Evolutionary conservation across 2,888 invertebrate genomes (phyloP).

Genomic region (Exephanes ischioxanthus): DNA sequence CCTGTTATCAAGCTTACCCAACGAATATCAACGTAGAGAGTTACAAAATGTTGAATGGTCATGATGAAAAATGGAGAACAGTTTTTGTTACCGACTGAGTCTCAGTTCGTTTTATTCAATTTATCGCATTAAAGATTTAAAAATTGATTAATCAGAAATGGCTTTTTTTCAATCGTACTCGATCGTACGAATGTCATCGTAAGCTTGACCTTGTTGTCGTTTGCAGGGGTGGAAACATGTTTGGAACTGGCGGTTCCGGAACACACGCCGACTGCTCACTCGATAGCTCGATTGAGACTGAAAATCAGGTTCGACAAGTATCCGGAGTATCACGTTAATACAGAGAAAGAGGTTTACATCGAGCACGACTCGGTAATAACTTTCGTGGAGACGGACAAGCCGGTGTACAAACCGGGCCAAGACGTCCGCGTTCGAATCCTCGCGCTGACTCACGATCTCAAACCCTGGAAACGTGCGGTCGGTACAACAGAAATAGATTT

Average conservation of each 20-base stretch:
- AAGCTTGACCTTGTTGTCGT: not conserved
- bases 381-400: slow-evolving; percentile 87
- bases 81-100: too few relatives aligned
- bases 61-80: too few relatives aligned
- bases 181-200: too few relatives aligned
- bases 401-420: slow-evolving; percentile 88
- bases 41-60: too few relatives aligned
- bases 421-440: slow-evolving; percentile 86
- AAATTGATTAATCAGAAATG: too few relatives aligned
- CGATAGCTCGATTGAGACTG: slow-evolving; percentile 76
- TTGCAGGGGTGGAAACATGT: slow-evolving; percentile 80
- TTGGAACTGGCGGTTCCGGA: slow-evolving; percentile 79
- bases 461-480: slow-evolving; percentile 86
- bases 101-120: too few relatives aligned
- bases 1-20: too few relatives aligned
- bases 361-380: slow-evolving; percentile 86
- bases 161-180: too few relatives aligned
- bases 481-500: slow-evolving; percentile 75
- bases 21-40: too few relatives aligned
- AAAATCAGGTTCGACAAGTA: slow-evolving; percentile 82
- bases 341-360: slow-evolving; percentile 84
- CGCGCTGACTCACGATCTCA: slow-evolving; percentile 86
- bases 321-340: slow-evolving; percentile 83
- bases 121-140: too few relatives aligned
- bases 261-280: slow-evolving; percentile 76